Evolutionary conservation across 2,797 vertebrate species (phyloP).

Genomic region (Myotis findleyi): DNA sequence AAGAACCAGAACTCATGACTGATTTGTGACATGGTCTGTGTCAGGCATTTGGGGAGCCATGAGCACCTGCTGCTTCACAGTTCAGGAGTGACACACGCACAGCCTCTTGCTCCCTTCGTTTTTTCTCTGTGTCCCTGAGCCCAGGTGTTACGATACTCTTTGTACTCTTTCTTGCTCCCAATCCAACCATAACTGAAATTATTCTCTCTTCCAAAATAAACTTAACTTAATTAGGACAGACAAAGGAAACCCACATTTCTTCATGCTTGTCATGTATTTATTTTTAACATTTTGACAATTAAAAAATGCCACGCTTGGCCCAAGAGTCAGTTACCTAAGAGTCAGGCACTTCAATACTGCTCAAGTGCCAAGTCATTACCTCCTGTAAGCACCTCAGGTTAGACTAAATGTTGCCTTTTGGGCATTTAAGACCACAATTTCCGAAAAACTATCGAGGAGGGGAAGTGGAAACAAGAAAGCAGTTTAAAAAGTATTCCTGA

Average conservation of each 20-base stretch:
- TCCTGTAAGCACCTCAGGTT: background rate
- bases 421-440: background rate
- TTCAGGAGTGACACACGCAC: background rate
- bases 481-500: constrained; percentile 36
- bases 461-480: background rate
- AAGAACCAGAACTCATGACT: background rate
- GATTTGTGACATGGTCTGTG: background rate
- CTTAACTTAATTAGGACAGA: constrained; percentile 33
- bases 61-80: background rate
- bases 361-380: constrained; percentile 32
- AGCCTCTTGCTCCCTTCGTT: background rate
- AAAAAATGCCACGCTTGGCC: background rate
- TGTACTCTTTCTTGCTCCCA: background rate
- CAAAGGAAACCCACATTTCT: background rate
- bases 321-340: background rate
- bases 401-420: background rate
- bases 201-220: constrained; percentile 51
- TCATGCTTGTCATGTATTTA: constrained; percentile 23
- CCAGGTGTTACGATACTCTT: background rate
- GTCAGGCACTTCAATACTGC: background rate
- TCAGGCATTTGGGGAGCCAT: background rate
- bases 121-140: background rate
- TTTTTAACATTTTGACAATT: constrained; percentile 63
- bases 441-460: background rate
- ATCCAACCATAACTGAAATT: constrained; percentile 37